Base-by-base conservation (phyloP, 2,888 invertebrate genomes). In the Lamellibrachia satsuma region DNA sequence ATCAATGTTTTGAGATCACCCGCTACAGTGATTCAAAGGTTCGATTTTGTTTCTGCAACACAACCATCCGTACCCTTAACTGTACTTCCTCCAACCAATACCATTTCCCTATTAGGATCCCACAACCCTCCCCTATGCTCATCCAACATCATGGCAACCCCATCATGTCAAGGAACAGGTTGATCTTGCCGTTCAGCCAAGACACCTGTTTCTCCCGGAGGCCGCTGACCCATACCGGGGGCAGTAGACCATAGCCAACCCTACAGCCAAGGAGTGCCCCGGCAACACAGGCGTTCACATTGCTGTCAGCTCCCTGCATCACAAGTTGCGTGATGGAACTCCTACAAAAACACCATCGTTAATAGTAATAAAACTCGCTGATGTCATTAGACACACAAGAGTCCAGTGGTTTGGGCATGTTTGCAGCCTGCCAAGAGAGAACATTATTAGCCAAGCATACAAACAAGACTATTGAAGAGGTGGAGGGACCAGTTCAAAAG, bases 81-180 rank as follows among this genome's bases (percentile, higher is more conserved):
- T 22, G 22, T n/a, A 75, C 75, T 75, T 75, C n/a, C 2, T n/a
- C 11, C 22, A 75, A 75, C 75, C 75, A 75, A 15, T 75, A 15
- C 75, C 75, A 11, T 75, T 15, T 75, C 75, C 75, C 22, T n/a
- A 75, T 75, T 22, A 75, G 75, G n/a, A 75, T 75, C 22, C 75
- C 75, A 75, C 4, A 11, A 75, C 15, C 6, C 15, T n/a, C 75
- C 75, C 75, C 15, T n/a, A 75, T 22, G 75, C 22, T 39, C 39
- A 39, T 39, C 39, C 39, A 15, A 39, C 52, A 91, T 95, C 94
- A 96, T 9, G 96, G 96, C 39, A 96, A 94, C 4, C 96, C 96
- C 94, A 96, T 95, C 95, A 96, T 96, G 93, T 96, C 96, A n/a
- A 96, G 94, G 9, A 96, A 94, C 90, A 94, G 94, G 94, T 96